Evolutionary conservation across 2,888 invertebrate genomes (phyloP).

Genomic region (Erannis defoliaria): DNA sequence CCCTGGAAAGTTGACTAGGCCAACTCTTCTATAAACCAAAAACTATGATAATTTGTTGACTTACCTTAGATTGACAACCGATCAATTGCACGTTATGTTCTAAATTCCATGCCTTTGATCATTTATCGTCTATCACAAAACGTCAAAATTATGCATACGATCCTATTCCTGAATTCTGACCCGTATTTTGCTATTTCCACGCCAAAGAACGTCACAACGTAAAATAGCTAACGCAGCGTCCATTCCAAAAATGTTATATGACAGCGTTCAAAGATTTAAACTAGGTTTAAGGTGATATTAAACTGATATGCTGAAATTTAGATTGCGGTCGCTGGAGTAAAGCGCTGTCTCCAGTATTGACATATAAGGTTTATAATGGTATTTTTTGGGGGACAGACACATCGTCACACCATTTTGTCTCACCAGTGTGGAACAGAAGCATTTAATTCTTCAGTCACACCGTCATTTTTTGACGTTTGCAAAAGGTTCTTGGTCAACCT

Average conservation of each 20-base stretch:
- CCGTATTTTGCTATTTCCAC: conserved; percentile 1
- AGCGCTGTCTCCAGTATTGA: background rate
- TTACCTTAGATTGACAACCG: no score
- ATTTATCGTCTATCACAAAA: background rate
- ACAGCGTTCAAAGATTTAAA: conserved; percentile 1
- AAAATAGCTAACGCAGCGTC: conserved; percentile 6
- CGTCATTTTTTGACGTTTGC: no score
- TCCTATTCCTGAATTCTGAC: background rate
- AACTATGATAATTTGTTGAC: no score
- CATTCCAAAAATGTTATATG: conserved; percentile 14
- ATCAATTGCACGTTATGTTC: no score
- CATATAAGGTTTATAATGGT: no score
- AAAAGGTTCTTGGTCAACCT: no score
- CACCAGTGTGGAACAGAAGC: no score
- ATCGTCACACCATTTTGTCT: no score
- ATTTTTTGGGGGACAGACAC: no score
- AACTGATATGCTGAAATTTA: background rate
- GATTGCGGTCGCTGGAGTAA: background rate
- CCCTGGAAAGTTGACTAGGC: no score
- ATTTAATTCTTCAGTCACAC: no score
- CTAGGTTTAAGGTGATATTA: conserved; percentile 4
- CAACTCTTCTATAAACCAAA: no score
- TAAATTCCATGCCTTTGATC: background rate
- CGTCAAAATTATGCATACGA: background rate
- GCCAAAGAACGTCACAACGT: background rate